These are phyloP conservation scores for Strigamia transsilvanica DNA, from an alignment of 2,888 invertebrate genomes.

Conservation along the genomic window DNA sequence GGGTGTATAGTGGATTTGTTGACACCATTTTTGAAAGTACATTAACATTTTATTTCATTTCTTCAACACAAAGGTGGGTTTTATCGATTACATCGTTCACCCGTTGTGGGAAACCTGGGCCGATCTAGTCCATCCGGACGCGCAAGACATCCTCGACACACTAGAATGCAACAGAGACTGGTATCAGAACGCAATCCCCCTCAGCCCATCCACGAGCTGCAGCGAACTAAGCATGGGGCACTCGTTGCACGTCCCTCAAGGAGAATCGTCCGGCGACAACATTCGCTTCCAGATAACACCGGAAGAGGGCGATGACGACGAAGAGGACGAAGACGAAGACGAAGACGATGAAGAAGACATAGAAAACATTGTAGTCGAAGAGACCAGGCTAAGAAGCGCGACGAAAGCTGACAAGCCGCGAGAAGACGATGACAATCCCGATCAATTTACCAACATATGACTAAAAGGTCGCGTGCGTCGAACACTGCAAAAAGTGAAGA, in stretches of 20 bases:
- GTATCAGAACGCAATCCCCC: conserved; percentile 92
- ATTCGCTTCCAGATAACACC: conserved; percentile 73
- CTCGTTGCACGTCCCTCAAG: neutral
- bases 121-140: conserved; percentile 97
- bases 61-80: no score
- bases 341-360: no score
- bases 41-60: no score
- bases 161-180: conserved; percentile 98
- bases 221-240: conserved; percentile 57
- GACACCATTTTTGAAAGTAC: no score
- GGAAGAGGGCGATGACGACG: conserved; percentile 77
- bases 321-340: conserved; percentile 65
- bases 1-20: no score
- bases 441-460: conserved; percentile 56
- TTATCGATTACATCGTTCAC: conserved; percentile 99
- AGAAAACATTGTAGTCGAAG: conserved; percentile 60
- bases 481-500: conserved; percentile 49
- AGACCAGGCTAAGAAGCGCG: neutral
- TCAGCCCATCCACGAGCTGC: conserved; percentile 73
- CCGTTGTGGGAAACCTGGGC: conserved; percentile 99
- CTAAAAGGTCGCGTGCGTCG: conserved; percentile 51
- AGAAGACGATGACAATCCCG: conserved; percentile 59
- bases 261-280: conserved; percentile 61
- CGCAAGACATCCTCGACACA: conserved; percentile 96
- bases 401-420: conserved; percentile 57